A percentile compares a stretch with the other conserved stretches of the same genome.
Conservation (phyloP, 2,888 invertebrate genomes). For the Muscina levida region DNA sequence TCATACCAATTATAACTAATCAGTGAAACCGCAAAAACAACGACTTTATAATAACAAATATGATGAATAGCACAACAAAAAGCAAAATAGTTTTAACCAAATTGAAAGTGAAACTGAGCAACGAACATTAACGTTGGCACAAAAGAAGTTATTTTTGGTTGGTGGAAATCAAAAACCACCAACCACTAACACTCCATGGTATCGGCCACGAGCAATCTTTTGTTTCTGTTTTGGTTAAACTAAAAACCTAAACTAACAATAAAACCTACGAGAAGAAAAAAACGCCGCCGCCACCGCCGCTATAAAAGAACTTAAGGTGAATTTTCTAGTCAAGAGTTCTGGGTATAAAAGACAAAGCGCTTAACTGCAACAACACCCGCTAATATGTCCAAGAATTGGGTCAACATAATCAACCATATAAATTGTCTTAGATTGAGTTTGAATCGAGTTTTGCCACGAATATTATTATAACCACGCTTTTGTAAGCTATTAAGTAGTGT, state of each 20-base stretch:
- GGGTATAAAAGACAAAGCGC: conserved; percentile 46
- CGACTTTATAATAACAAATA: conserved; percentile 2
- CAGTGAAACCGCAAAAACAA: conserved; percentile 23
- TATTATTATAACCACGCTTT: conserved; percentile 1
- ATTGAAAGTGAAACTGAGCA: conserved; percentile 60
- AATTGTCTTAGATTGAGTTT: conserved; percentile 50
- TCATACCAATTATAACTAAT: conserved; percentile 38
- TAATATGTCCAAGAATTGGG: conserved; percentile 73
- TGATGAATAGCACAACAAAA: conserved; percentile 11
- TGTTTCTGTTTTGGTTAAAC: conserved; percentile 17
- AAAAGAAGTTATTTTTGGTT: conserved; percentile 2
- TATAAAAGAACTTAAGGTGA: conserved; percentile 21
- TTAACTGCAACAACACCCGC: conserved; percentile 67
- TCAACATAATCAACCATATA: conserved; percentile 67
- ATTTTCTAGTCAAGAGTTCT: background rate
- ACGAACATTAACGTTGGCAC: conserved; percentile 21
- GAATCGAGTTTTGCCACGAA: background rate
- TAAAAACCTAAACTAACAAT: background rate
- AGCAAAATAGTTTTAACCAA: conserved; percentile 35
- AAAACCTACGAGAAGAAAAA: conserved; percentile 5
- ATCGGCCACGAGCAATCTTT: conserved; percentile 64
- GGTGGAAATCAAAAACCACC: conserved; percentile 24
- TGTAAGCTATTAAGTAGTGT: conserved; percentile 9
- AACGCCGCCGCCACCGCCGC: conserved; percentile 2
- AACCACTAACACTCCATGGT: conserved; percentile 41